phyloP scores from a whole-genome alignment of 2,888 invertebrate genomes.

The Rhorus exstirpatorius region DNA sequence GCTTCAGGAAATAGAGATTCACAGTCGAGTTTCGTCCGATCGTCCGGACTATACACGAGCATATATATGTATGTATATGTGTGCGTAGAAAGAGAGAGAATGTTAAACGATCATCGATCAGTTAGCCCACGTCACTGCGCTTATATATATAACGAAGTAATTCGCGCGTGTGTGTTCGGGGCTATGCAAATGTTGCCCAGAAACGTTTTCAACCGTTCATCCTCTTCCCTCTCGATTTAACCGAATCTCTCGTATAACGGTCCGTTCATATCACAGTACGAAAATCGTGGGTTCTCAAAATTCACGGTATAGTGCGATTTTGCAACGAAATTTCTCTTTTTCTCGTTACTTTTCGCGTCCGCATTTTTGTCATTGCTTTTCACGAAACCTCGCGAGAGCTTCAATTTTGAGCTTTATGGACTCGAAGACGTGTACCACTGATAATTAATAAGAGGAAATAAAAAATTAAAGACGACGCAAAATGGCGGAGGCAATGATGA shows the following conservation, averaged over 20 bases:
- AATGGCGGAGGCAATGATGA: too few species aligned
- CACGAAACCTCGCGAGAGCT: too few species aligned
- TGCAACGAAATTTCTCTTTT: too few species aligned
- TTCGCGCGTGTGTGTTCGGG: slow-evolving; percentile 55
- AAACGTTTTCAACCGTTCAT: slow-evolving; percentile 44
- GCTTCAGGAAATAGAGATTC: slow-evolving; percentile 62
- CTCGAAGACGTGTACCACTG: too few species aligned
- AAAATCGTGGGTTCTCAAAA: slow-evolving; percentile 12
- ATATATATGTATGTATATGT: background rate
- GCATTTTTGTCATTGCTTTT: too few species aligned
- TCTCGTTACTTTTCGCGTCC: too few species aligned
- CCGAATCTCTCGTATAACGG: slow-evolving; percentile 18
- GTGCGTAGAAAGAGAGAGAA: slow-evolving; percentile 23
- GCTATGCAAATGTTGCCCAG: slow-evolving; percentile 63
- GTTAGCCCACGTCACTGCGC: slow-evolving; percentile 48
- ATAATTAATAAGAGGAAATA: too few species aligned
- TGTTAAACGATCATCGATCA: slow-evolving; percentile 67
- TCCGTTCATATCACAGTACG: slow-evolving; percentile 24
- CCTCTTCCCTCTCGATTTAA: slow-evolving; percentile 16
- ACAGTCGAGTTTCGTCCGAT: slow-evolving; percentile 52
- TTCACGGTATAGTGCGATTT: too few species aligned
- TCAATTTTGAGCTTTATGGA: too few species aligned
- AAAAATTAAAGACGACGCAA: too few species aligned
- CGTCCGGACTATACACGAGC: slow-evolving; percentile 9
- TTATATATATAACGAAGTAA: slow-evolving; percentile 50